A percentile compares a stretch with the other conserved stretches of the same genome.
These are phyloP conservation scores for Epirrhoe tristata DNA, from an alignment of 2,888 invertebrate genomes.

Conservation along the genomic window DNA sequence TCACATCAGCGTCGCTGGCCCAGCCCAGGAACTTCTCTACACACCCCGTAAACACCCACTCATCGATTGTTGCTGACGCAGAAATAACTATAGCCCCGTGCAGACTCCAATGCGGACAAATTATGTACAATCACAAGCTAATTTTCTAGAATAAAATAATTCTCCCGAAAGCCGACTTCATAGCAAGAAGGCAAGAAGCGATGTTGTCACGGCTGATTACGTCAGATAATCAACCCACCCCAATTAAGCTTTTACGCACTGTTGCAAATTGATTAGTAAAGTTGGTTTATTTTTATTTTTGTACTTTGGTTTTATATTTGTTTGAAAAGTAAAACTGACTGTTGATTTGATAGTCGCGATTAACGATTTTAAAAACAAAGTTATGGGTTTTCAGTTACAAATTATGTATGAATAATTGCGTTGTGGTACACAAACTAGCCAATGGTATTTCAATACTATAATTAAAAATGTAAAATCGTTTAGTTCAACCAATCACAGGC, in stretches of 20 bases:
- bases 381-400: not conserved
- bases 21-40: conserved; percentile 10
- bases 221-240: conserved; percentile 63
- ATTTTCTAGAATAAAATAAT: conserved; percentile 55
- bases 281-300: not conserved
- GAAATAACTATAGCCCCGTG: conserved; percentile 7
- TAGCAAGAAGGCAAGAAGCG: conserved; percentile 55
- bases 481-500: not conserved
- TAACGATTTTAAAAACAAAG: conserved; percentile 8
- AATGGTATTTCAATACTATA: not conserved
- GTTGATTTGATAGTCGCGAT: conserved; percentile 1
- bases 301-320: not conserved
- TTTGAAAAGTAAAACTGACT: conserved; percentile 24
- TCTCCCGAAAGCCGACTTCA: conserved; percentile 58
- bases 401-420: not conserved
- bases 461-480: not conserved
- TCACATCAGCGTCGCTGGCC: conserved; percentile 42
- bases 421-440: not conserved
- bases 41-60: conserved; percentile 13
- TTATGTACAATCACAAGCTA: conserved; percentile 49
- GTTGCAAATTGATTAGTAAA: not conserved
- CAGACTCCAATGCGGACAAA: conserved; percentile 19
- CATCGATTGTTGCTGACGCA: conserved; percentile 38
- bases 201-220: conserved; percentile 79
- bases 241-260: conserved; percentile 5